Conservation (phyloP, 2,888 invertebrate species). For the Gymnocheta viridis region DNA sequence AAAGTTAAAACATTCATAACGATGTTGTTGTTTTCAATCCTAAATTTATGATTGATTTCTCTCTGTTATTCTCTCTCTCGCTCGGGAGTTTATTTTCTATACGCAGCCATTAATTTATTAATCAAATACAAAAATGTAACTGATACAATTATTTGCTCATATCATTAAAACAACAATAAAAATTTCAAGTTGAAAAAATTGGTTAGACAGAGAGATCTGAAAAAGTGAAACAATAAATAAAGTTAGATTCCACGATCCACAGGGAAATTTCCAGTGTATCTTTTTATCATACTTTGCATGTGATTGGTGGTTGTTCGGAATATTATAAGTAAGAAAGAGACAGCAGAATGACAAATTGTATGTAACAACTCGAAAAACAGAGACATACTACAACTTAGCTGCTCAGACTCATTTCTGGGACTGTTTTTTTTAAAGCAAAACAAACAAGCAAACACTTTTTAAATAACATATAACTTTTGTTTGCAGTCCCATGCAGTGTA, state of each 20-base stretch:
- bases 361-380: not conserved
- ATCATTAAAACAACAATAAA: slow-evolving; percentile 27
- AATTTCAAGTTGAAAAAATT: not conserved
- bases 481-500: not conserved
- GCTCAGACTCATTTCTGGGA: not conserved
- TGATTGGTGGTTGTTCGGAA: slow-evolving; percentile 39
- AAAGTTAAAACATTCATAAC: not conserved
- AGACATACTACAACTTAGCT: not conserved
- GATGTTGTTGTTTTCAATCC: not conserved
- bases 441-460: not conserved
- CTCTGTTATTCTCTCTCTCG: too few relatives aligned
- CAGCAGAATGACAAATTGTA: not conserved
- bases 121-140: slow-evolving; percentile 45
- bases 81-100: not conserved
- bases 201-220: slow-evolving; percentile 1
- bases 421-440: not conserved
- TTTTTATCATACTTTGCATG: not conserved
- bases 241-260: slow-evolving; percentile 67
- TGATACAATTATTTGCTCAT: slow-evolving; percentile 38
- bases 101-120: slow-evolving; percentile 61
- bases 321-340: slow-evolving; percentile 20
- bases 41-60: slow-evolving; percentile 59
- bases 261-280: slow-evolving; percentile 47
- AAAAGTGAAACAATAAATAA: not conserved
- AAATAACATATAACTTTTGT: not conserved